A percentile compares a stretch with the other conserved stretches of the same genome.
These are phyloP conservation scores for Aurelia aurita DNA, from an alignment of 30 jellyfish, hydroid and myxozoan genomes.

Conservation along the genomic window DNA sequence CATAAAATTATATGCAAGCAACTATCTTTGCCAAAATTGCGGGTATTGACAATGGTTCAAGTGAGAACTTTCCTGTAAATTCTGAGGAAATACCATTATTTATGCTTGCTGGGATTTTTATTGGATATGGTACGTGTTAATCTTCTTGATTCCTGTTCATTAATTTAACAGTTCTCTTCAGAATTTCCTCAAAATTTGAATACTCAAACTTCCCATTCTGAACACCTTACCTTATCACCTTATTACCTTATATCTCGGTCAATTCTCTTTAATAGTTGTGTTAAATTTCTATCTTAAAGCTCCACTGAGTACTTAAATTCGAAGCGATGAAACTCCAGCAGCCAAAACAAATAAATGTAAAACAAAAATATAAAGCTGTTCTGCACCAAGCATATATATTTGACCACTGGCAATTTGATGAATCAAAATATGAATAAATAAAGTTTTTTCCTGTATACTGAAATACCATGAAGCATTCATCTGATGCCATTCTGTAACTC, in stretches of 20 bases:
- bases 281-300: background rate
- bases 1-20: background rate
- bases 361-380: background rate
- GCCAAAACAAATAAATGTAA: background rate
- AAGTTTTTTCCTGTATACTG: too few relatives aligned
- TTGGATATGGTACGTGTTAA: background rate
- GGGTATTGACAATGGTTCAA: background rate
- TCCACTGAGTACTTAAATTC: background rate
- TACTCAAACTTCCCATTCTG: too few relatives aligned
- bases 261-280: background rate
- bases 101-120: background rate
- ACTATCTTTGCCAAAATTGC: background rate
- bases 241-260: too few relatives aligned
- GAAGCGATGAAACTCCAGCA: background rate
- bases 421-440: too few relatives aligned
- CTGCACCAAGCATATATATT: too few relatives aligned
- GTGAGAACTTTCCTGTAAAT: background rate
- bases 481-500: too few relatives aligned
- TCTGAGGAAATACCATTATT: background rate
- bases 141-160: background rate
- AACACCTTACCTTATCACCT: too few relatives aligned
- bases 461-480: too few relatives aligned
- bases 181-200: background rate
- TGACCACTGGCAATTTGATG: too few relatives aligned
- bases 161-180: background rate